Percentiles rank a stretch among this genome's conserved stretches.
Evolutionary conservation across 2,113 vertebrate species (phyloP).

Genomic region (Vireo altiloquus): DNA sequence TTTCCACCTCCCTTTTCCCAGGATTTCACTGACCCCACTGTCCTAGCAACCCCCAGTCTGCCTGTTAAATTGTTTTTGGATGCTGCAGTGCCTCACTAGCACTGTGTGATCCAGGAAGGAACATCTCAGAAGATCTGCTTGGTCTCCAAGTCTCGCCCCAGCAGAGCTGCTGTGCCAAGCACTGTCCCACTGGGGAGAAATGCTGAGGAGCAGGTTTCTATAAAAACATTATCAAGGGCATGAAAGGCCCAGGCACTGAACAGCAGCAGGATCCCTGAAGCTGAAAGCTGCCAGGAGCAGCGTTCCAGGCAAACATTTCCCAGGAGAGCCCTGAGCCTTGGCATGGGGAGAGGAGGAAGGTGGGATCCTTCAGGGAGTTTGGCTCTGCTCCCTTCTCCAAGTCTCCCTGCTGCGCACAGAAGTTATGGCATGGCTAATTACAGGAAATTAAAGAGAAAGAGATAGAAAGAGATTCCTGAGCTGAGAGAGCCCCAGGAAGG

Average conservation of each 20-base stretch:
- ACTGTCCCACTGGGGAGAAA: not conserved
- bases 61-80: not conserved
- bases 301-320: not conserved
- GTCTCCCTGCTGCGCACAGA: not conserved
- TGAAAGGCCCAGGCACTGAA: not conserved
- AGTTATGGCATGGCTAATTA: not conserved
- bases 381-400: not conserved
- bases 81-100: not conserved
- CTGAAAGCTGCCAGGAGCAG: not conserved
- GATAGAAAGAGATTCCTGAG: not conserved
- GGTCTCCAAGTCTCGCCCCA: not conserved
- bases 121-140: not conserved
- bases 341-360: fast-evolving
- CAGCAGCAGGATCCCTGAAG: not conserved
- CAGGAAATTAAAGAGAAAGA: constrained; percentile 14
- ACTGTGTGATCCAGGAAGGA: not conserved
- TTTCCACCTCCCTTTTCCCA: not conserved
- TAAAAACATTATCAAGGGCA: not conserved
- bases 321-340: not conserved
- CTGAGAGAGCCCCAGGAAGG: not conserved
- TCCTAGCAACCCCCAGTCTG: not conserved
- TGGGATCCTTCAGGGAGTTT: not conserved
- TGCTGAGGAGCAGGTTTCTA: not conserved
- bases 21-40: not conserved
- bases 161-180: not conserved